phyloP scores from a whole-genome alignment of 2,113 vertebrate genomes.

The Coptodon bakossiorum region DNA sequence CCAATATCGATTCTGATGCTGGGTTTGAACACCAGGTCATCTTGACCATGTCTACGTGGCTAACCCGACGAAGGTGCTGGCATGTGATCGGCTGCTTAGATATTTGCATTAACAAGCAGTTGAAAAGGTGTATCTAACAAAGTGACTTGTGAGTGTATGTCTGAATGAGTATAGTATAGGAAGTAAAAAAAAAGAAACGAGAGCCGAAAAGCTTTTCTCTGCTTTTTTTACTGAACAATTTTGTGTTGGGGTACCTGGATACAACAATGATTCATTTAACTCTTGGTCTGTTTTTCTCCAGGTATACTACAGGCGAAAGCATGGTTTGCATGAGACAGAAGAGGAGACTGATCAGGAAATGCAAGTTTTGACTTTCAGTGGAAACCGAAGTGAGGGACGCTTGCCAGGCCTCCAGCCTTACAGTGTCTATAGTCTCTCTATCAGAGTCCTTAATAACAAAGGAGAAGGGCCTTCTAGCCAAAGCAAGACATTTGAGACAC shows the following conservation, averaged over 20 bases:
- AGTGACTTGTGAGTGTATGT: background rate
- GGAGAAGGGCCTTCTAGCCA: slow-evolving; percentile 87
- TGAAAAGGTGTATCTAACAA: background rate
- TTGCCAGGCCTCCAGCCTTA: slow-evolving; percentile 84
- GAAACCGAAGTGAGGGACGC: slow-evolving; percentile 82
- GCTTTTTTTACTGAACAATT: background rate
- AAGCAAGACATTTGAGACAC: slow-evolving; percentile 79
- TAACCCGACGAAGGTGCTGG: background rate
- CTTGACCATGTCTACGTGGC: background rate
- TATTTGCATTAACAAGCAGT: background rate
- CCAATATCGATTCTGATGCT: background rate
- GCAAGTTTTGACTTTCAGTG: slow-evolving; percentile 80
- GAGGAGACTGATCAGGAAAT: slow-evolving; percentile 72
- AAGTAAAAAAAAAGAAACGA: background rate
- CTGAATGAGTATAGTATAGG: background rate
- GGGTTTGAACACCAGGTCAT: background rate
- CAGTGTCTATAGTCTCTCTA: slow-evolving; percentile 82
- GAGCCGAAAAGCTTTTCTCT: background rate
- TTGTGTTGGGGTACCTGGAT: background rate
- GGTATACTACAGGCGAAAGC: slow-evolving; percentile 87
- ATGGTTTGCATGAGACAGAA: slow-evolving; percentile 68
- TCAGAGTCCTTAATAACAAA: slow-evolving; percentile 86
- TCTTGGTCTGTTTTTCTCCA: slow-evolving; percentile 25
- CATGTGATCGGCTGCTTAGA: background rate
- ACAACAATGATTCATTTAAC: background rate